Conservation (phyloP, 2,113 vertebrate species). For the Rhabdomys dilectus region DNA sequence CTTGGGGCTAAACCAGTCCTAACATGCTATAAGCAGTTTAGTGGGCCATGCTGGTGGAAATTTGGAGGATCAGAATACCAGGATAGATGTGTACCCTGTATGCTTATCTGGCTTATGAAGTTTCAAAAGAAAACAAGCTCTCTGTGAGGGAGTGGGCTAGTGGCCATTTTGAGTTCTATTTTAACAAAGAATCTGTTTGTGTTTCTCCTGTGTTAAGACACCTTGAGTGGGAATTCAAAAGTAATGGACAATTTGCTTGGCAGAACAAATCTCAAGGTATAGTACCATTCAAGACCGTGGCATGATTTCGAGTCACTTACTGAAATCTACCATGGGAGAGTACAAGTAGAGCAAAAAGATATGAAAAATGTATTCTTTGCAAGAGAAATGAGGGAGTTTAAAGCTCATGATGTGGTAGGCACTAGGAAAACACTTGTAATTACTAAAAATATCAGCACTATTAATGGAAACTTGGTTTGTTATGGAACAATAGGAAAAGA, state of each 20-base stretch:
- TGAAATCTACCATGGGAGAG: background rate
- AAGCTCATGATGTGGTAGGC: background rate
- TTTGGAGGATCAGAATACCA: background rate
- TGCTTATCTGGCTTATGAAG: background rate
- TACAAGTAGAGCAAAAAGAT: background rate
- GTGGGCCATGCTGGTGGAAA: no score
- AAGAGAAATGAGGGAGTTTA: background rate
- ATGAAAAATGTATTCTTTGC: background rate
- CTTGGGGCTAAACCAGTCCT: background rate
- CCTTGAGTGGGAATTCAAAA: background rate
- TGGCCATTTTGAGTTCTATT: background rate
- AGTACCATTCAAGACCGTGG: background rate
- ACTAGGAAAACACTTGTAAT: background rate
- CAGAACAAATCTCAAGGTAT: background rate
- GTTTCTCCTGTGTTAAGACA: background rate
- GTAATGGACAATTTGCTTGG: background rate
- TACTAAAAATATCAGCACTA: background rate
- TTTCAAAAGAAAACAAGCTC: background rate
- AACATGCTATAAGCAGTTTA: background rate
- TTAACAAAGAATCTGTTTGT: background rate
- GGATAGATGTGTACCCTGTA: background rate
- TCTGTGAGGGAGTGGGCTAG: background rate
- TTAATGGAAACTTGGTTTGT: background rate
- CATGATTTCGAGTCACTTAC: background rate
- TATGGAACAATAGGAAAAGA: no score